These are phyloP conservation scores for Aphidius gifuensis DNA, from an alignment of 1,140 invertebrate genomes.

Conservation along the genomic window DNA sequence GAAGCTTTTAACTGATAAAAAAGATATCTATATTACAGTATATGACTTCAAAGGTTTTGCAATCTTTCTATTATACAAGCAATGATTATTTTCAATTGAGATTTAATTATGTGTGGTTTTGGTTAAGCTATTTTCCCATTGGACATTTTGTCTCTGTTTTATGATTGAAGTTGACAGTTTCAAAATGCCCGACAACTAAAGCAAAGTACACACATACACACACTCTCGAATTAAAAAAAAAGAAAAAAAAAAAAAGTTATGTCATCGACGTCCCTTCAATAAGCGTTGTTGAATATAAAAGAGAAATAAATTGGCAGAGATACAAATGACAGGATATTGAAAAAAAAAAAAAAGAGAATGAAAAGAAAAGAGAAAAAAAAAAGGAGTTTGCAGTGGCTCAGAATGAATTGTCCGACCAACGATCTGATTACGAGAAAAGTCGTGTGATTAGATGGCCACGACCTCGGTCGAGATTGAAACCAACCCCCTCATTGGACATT, in stretches of 20 bases:
- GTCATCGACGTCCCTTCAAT: conserved; percentile 18
- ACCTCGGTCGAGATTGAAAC: conserved; percentile 27
- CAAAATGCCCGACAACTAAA: background rate
- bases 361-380: background rate
- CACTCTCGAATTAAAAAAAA: background rate
- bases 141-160: background rate
- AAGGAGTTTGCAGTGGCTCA: conserved; percentile 4
- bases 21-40: background rate
- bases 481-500: conserved; percentile 10
- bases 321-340: background rate
- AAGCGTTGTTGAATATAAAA: too few relatives aligned
- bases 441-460: conserved; percentile 30
- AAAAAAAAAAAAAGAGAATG: background rate
- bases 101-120: conserved; percentile 41
- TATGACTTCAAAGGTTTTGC: conserved; percentile 19
- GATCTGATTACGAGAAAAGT: conserved; percentile 26
- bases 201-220: background rate
- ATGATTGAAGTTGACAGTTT: conserved; percentile 5
- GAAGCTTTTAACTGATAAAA: conserved; percentile 29
- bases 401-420: conserved; percentile 18
- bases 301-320: too few relatives aligned
- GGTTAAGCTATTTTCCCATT: conserved; percentile 27
- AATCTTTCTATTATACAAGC: conserved; percentile 3
- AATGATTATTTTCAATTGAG: conserved; percentile 52
- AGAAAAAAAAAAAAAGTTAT: conserved; percentile 16